Conservation (phyloP, 2,888 invertebrate species). For the Melolontha melolontha region DNA sequence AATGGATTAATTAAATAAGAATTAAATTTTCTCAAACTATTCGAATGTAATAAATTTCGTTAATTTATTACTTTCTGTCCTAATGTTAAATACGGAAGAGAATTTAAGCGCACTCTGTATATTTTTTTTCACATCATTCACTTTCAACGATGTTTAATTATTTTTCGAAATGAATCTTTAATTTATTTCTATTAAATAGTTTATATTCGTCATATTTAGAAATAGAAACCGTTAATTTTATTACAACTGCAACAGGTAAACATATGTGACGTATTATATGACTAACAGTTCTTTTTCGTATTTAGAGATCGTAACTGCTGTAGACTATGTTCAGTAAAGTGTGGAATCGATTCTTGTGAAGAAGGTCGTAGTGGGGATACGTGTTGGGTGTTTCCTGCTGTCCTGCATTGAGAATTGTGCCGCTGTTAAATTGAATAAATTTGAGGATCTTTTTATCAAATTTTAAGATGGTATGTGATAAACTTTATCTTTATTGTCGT, state of each 20-base stretch:
- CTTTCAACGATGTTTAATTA: no score
- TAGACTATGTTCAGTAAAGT: slow-evolving; percentile 2
- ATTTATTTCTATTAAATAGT: no score
- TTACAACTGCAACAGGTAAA: slow-evolving; percentile 4
- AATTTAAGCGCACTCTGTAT: no score
- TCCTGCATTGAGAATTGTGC: slow-evolving; percentile 8
- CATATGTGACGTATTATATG: neutral
- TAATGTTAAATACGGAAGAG: no score
- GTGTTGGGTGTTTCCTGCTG: slow-evolving; percentile 29
- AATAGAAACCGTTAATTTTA: slow-evolving; percentile 5
- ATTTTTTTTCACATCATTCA: no score
- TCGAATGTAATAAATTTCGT: no score
- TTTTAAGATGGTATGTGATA: slow-evolving; percentile 1
- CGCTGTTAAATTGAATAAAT: neutral
- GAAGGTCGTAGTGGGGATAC: slow-evolving; percentile 33
- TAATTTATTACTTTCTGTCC: no score
- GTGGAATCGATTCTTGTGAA: slow-evolving; percentile 25
- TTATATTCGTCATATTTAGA: slow-evolving; percentile 6
- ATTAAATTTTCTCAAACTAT: no score
- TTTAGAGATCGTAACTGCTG: slow-evolving; percentile 3
- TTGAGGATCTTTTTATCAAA: neutral
- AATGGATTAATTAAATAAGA: no score
- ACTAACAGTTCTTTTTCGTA: neutral
- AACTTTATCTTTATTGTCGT: neutral
- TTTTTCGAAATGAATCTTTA: no score